Evolutionary conservation across 2,888 invertebrate genomes (phyloP).

Genomic region (Cerastis leucographa): DNA sequence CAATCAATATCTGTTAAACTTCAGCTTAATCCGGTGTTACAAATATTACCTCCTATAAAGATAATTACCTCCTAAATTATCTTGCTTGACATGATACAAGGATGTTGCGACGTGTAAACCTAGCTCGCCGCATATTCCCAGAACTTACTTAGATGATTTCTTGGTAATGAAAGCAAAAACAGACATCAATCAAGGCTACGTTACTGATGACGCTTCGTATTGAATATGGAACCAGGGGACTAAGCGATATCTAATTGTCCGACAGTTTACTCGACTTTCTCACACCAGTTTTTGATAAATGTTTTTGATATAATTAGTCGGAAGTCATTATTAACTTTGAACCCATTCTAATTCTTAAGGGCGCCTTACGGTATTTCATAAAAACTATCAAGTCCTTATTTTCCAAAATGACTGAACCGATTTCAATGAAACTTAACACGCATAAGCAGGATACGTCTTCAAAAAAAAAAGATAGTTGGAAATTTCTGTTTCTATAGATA

Average conservation of each 20-base stretch:
- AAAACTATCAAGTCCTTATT: too few relatives aligned
- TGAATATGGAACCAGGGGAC: background rate
- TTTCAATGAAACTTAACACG: too few relatives aligned
- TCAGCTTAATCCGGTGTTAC: constrained; percentile 1
- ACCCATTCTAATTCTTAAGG: too few relatives aligned
- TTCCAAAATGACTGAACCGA: too few relatives aligned
- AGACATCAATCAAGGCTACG: background rate
- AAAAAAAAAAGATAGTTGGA: too few relatives aligned
- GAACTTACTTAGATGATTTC: constrained; percentile 5
- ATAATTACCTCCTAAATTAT: constrained; percentile 23
- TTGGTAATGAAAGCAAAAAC: constrained; percentile 42
- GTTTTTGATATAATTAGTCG: background rate
- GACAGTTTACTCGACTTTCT: background rate
- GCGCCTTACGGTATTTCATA: too few relatives aligned
- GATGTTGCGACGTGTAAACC: constrained; percentile 19
- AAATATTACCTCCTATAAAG: background rate
- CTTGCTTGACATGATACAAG: constrained; percentile 16
- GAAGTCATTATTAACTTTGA: too few relatives aligned
- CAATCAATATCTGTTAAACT: background rate
- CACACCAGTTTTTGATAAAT: background rate
- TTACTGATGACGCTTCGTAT: background rate
- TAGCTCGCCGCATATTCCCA: constrained; percentile 18
- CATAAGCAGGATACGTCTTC: too few relatives aligned
- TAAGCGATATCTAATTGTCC: background rate
- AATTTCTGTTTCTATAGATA: too few relatives aligned